Evolutionary conservation across 2,113 vertebrate species (phyloP).

Genomic region (Trichechus manatus): DNA sequence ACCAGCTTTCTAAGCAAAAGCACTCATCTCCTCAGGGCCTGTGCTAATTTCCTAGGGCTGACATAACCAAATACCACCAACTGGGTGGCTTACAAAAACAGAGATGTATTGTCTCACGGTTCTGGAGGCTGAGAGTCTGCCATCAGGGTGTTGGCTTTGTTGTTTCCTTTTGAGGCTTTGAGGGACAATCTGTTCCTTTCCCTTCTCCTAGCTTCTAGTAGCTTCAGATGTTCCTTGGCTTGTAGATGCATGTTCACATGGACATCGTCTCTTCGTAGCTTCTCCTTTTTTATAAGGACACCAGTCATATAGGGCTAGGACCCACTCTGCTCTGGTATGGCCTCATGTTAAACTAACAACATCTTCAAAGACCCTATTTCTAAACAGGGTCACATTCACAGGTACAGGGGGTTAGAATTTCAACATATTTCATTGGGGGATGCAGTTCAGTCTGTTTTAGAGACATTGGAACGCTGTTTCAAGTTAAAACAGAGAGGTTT

Average conservation of each 20-base stretch:
- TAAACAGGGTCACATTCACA: background rate
- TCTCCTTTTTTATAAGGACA: background rate
- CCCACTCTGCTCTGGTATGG: background rate
- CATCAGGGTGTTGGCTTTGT: background rate
- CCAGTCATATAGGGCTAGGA: background rate
- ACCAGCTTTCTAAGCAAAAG: slow-evolving; percentile 43
- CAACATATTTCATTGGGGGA: background rate
- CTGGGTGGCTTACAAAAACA: background rate
- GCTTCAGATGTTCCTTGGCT: background rate
- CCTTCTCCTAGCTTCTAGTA: background rate
- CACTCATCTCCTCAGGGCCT: background rate
- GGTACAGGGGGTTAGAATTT: background rate
- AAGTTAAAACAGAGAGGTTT: no score
- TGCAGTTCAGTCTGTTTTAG: background rate
- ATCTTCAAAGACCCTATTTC: background rate
- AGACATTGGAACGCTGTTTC: no score
- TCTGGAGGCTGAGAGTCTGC: background rate
- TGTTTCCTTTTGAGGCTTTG: background rate
- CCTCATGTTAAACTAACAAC: background rate
- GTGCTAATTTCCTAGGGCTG: background rate
- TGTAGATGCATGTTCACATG: background rate
- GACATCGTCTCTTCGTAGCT: background rate
- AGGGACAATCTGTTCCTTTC: background rate
- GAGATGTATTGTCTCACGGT: background rate
- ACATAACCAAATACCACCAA: background rate